Base-by-base conservation (phyloP, 2,797 vertebrate genomes). In the Lutjanus campechanus region DNA sequence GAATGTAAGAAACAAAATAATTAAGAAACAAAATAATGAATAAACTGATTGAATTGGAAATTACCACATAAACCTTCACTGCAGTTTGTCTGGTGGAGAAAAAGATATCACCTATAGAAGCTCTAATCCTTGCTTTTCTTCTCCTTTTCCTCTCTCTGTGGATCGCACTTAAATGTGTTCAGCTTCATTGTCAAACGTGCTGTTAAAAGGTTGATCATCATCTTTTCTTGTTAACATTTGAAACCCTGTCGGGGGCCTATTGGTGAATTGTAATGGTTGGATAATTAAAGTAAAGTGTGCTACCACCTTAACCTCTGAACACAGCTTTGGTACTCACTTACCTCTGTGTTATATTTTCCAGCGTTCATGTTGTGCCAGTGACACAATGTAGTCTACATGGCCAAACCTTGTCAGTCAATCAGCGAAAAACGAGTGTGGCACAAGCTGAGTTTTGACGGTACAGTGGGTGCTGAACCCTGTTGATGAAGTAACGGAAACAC, bases 291-390 rank as follows among this genome's bases (percentile, higher is more conserved):
- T 41, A 15, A 73, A 65, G 17, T 66, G 17, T 7, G 7, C 20
- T 60, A 20, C 7, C 60, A 29, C 40, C 53, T 44, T 77, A 8
- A 49, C 70, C 47, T 11, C 64, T 44, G 75, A 53, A 62, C 61
- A 25, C 51, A 7, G 11, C 22, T 54, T 63, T 69, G 8, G 15
- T 55, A 41, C 47, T 51, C 60, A 46, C 11, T 46, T 36, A 69
- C 55, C 49, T 12, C 5, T 51, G 7, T 36, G 29, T 36, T n/a
- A n/a, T 29, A 29, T 29, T 29, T 29, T 29, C 29, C 2, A 2
- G 29, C 4, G 29, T 4, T 29, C 4, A 29, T 29, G 29, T 4
- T 29, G 29, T 29, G 29, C 29, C 29, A 2, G 4, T 29, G 7
- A 19, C 41, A 77, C 40, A 61, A 16, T 7, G 25, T 53, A n/a